Evolutionary conservation across 1,140 invertebrate genomes (phyloP).

Genomic region (Sarcophaga peregrina): DNA sequence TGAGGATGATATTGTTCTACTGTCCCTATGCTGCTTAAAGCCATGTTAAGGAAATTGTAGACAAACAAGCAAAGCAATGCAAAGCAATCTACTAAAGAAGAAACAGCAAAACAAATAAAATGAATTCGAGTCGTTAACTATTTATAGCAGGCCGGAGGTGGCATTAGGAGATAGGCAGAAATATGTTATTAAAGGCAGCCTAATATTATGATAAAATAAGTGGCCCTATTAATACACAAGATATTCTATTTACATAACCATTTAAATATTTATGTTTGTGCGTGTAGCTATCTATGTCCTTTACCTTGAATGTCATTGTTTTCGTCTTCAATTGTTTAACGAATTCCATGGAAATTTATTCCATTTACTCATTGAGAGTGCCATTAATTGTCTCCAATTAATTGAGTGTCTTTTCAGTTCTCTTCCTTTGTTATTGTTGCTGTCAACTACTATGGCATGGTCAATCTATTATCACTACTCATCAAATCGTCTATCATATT

Average conservation of each 20-base stretch:
- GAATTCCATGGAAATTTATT: not conserved
- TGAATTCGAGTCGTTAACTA: not conserved
- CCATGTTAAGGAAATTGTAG: not conserved
- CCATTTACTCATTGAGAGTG: not conserved
- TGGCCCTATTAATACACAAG: too few species aligned
- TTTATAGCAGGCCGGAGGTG: not conserved
- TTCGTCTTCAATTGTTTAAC: not conserved
- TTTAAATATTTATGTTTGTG: too few species aligned
- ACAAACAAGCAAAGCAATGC: too few species aligned
- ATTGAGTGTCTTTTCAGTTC: not conserved
- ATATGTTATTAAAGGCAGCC: too few species aligned
- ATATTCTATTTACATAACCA: too few species aligned
- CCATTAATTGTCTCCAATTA: not conserved
- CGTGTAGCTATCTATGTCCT: too few species aligned
- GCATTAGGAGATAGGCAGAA: too few species aligned
- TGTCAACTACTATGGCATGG: not conserved
- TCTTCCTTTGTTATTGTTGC: too few species aligned
- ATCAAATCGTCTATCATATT: not conserved
- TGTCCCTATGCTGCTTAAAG: not conserved
- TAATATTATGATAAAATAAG: too few species aligned
- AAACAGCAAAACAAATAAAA: not conserved
- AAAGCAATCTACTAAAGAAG: too few species aligned
- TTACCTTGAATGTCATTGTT: not conserved
- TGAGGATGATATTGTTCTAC: not conserved
- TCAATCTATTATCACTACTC: not conserved